Evolutionary conservation across 2,888 invertebrate genomes (phyloP), one percentile per base, ranked within the genome.

Genomic region (Thereva unica): DNA sequence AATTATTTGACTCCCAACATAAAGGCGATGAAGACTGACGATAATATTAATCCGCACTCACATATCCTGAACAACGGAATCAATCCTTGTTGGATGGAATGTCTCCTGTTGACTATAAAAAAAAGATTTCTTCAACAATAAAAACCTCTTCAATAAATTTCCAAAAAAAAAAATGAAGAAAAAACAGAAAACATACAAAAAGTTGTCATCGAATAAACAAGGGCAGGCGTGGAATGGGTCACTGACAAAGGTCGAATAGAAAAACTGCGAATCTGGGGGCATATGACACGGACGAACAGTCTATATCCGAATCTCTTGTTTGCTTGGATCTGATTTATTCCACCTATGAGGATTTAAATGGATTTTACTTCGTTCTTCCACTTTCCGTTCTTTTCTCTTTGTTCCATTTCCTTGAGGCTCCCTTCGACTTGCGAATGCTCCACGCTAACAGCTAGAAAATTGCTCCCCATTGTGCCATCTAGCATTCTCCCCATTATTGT

Each of bases 291-390:
- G 47, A 5, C 47, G 12, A 12, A 47, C 10, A n/a, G 6, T 47
- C 50, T 50, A 50, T 23, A 34, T 50, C 34, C 35, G 34, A 50
- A 23, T 23, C 5, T 10, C 23, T 50, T 50, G 50, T 23, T 50
- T 50, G 50, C 38, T 53, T 38, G 38, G 53, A 38, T 37, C 53
- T 53, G 53, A 53, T 53, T 53, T 53, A 38, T 53, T 53, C 40
- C 38, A 53, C 38, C 37, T 53, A 53, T 53, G 53, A 53, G n/a
- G 53, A n/a, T 53, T 53, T 53, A 53, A 38, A 53, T 53, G 53
- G 53, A 38, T 53, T 53, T 40, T 40, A 53, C 23, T 8, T 38
- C 53, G 53, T 53, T 37, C 10, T 38, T 40, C 38, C 7, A 53
- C 53, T 38, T 53, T 53, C 47, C 5, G 3, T 47, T 50, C 35